phyloP scores from a whole-genome alignment of 2,888 invertebrate genomes.

The Lasioglossum vierecki region DNA sequence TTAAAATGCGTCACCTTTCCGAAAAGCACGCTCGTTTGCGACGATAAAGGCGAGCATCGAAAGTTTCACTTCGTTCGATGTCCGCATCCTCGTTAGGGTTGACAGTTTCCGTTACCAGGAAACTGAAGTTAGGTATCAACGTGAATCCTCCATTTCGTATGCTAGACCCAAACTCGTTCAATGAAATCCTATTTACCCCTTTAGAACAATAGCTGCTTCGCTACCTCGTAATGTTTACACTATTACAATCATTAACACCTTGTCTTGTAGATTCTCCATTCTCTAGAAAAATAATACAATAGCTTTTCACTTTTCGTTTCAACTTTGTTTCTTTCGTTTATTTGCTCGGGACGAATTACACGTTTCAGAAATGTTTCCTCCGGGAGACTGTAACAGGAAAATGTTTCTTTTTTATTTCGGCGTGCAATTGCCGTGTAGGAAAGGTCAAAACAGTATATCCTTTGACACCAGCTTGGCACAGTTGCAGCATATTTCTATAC shows the following conservation, averaged over 20 bases:
- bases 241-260: too few relatives aligned
- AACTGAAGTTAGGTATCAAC: background rate
- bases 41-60: constrained; percentile 12
- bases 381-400: background rate
- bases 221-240: too few relatives aligned
- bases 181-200: background rate
- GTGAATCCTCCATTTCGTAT: background rate
- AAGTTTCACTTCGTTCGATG: constrained; percentile 8
- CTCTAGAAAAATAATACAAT: background rate
- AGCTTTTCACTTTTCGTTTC: background rate
- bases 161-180: background rate
- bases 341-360: background rate
- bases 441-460: background rate
- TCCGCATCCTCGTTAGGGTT: background rate
- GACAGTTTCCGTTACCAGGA: background rate
- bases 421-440: background rate
- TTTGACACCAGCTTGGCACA: background rate
- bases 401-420: background rate
- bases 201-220: background rate
- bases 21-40: constrained; percentile 32
- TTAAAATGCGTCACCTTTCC: constrained; percentile 45
- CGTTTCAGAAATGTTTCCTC: background rate
- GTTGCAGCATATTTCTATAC: background rate
- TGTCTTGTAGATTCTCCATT: too few relatives aligned
- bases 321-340: background rate